These are phyloP conservation scores for Copidosoma aretas DNA, from an alignment of 2,888 invertebrate species.

Conservation along the genomic window DNA sequence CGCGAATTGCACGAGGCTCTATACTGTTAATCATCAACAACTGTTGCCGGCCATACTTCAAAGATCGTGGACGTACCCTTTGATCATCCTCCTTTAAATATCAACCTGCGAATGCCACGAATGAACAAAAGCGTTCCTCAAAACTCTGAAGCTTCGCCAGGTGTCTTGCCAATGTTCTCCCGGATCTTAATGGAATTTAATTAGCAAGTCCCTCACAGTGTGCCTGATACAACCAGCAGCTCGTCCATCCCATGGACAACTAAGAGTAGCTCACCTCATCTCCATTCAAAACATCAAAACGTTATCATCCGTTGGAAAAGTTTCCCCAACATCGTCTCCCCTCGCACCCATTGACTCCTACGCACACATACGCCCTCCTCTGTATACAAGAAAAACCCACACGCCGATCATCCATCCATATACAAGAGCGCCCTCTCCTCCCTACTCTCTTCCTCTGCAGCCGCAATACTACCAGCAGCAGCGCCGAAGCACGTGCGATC, in stretches of 20 bases:
- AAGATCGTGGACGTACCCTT: no score
- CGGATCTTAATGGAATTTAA: constrained; percentile 14
- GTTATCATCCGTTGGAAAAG: constrained; percentile 22
- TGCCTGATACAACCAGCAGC: neutral
- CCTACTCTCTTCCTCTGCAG: neutral
- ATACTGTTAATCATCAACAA: no score
- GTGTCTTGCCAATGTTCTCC: neutral
- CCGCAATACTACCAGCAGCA: constrained; percentile 20
- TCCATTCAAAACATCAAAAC: constrained; percentile 8
- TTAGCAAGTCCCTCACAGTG: neutral
- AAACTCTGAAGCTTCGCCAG: constrained; percentile 12
- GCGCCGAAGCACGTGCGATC: constrained; percentile 34
- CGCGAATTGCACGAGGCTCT: no score
- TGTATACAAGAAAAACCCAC: constrained; percentile 1
- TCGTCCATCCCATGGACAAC: neutral
- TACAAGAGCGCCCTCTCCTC: neutral
- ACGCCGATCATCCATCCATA: neutral
- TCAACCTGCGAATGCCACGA: no score
- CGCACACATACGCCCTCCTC: constrained; percentile 8
- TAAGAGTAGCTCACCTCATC: neutral
- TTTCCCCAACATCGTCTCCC: constrained; percentile 1
- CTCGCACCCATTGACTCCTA: constrained; percentile 13
- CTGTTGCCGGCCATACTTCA: no score
- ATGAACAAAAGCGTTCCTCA: no score
- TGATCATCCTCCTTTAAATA: no score